phyloP scores from a whole-genome alignment of 92 coral and sea anemone species.

The Porites divaricata region DNA sequence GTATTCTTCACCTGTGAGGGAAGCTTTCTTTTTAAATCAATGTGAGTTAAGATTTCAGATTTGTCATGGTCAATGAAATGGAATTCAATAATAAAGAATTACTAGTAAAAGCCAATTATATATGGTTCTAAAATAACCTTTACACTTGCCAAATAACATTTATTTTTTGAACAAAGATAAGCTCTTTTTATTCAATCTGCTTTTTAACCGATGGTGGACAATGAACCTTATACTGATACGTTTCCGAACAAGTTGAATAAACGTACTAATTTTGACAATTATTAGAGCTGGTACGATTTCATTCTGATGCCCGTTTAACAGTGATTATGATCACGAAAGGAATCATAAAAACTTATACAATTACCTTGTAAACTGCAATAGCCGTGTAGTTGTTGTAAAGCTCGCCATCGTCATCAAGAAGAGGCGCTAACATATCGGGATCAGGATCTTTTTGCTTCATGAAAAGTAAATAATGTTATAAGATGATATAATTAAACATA shows the following conservation, averaged over 20 bases:
- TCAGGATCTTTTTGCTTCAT: constrained; percentile 56
- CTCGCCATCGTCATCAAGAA: constrained; percentile 67
- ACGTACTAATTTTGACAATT: no score
- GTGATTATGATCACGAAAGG: not conserved
- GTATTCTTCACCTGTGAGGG: no score
- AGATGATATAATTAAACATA: not conserved
- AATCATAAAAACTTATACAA: not conserved
- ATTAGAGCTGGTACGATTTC: not conserved
- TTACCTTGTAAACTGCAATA: constrained; percentile 81
- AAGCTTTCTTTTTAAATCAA: no score
- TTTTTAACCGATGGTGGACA: no score
- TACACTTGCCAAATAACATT: not conserved
- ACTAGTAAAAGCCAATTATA: not conserved
- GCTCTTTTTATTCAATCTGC: no score
- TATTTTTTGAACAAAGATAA: no score
- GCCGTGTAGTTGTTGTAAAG: constrained; percentile 68
- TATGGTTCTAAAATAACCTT: not conserved
- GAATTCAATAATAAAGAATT: not conserved
- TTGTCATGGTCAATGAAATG: not conserved
- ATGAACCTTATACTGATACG: no score
- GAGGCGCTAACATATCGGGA: constrained; percentile 62
- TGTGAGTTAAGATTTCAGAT: no score
- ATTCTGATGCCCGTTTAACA: not conserved
- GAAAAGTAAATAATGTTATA: not conserved
- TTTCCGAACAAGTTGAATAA: no score